Evolutionary conservation across 2,797 vertebrate genomes (phyloP).

Genomic region (Lindbergichthys nudifrons): DNA sequence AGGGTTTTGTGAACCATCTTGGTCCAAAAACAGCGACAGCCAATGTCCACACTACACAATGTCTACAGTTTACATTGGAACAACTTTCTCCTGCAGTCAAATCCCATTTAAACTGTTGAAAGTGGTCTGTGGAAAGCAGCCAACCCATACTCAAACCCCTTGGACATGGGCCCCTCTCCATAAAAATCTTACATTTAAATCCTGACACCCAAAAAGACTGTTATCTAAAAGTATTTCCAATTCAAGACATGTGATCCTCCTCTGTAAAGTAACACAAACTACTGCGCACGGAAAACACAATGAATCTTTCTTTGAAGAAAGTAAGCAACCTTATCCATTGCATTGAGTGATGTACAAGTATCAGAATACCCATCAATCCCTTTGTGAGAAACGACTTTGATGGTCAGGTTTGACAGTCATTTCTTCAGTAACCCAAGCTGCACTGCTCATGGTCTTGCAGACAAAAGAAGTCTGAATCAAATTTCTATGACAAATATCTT

Average conservation of each 20-base stretch:
- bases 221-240: not conserved
- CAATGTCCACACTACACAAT: not conserved
- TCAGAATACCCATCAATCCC: not conserved
- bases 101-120: not conserved
- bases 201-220: not conserved
- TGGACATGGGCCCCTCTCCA: not conserved
- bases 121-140: not conserved
- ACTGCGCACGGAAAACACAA: not conserved
- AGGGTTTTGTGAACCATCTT: not conserved
- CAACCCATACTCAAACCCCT: not conserved
- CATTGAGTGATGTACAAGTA: not conserved
- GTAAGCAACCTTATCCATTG: not conserved
- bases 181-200: not conserved
- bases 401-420: slow-evolving; percentile 3
- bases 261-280: not conserved
- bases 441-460: slow-evolving; percentile 16
- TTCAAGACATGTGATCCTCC: not conserved
- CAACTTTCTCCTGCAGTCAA: not conserved
- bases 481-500: slow-evolving; percentile 34
- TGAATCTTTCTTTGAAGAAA: not conserved
- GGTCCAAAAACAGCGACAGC: not conserved
- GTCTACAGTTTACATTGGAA: not conserved
- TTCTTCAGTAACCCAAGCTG: slow-evolving; percentile 7
- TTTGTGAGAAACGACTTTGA: slow-evolving; percentile 17
- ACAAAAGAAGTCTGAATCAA: slow-evolving; percentile 43